Conservation (phyloP, 2,113 vertebrate species). For the Sander vitreus region DNA sequence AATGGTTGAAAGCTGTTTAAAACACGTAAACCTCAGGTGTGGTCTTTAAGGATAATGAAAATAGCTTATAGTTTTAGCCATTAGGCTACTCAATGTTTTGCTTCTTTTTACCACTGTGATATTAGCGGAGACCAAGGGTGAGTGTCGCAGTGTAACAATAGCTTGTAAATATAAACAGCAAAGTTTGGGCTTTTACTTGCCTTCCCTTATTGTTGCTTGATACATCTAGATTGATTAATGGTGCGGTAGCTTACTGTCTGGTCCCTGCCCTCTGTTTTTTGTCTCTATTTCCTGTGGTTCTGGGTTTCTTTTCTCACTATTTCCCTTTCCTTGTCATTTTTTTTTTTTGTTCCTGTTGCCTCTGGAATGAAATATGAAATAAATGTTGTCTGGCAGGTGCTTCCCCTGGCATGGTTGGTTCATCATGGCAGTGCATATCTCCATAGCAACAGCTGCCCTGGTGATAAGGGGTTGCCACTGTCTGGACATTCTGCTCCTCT, state of each 20-base stretch:
- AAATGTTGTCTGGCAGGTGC: constrained; percentile 63
- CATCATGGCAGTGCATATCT: constrained; percentile 50
- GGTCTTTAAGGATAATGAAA: background rate
- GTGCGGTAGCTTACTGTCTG: background rate
- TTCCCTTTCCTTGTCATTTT: background rate
- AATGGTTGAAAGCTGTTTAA: background rate
- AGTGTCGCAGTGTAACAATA: background rate
- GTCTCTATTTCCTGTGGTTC: background rate
- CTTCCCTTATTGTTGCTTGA: background rate
- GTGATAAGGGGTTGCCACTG: constrained; percentile 62
- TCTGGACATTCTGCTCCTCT: constrained; percentile 53
- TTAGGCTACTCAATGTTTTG: background rate
- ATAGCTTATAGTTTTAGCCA: background rate
- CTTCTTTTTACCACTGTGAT: background rate
- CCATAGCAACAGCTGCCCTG: constrained; percentile 65
- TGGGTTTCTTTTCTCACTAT: background rate
- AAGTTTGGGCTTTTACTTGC: background rate
- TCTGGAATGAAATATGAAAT: constrained; percentile 53
- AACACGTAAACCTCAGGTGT: background rate
- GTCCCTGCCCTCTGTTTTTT: background rate
- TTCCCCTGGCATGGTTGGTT: constrained; percentile 62
- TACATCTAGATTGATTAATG: background rate
- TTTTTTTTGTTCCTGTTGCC: background rate
- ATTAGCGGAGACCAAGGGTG: background rate
- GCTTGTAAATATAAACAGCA: background rate